Base-by-base conservation (phyloP, 1,140 invertebrate species). In the Himalopsyche phryganea region DNA sequence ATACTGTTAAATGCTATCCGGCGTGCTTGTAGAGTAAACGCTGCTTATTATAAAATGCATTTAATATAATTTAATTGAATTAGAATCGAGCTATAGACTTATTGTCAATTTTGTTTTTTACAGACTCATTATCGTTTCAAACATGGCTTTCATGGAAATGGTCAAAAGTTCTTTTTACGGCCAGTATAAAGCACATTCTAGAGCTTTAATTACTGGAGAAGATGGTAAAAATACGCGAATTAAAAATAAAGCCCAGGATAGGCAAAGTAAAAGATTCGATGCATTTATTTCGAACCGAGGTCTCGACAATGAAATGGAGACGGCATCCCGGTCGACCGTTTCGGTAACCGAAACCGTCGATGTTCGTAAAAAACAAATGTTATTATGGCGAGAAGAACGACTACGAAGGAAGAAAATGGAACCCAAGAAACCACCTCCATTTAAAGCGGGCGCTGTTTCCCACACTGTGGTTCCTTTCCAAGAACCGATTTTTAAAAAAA, bases 391-490 rank as follows among this genome's bases (percentile, higher is more conserved):
- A 57, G 66, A 60, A n/a, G 70, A 74, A 15, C 67, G 63, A 1
- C 46, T 69, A 10, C 53, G 60, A 2, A 65, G 58, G 10, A 74
- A 68, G 33, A 61, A 67, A 20, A 0, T 68, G 3, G 58, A 67
- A 42, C 28, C 50, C 0, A 66, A 61, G 6, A 71, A 69, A 14
- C 73, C 72, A 20, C 74, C 70, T 4, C 61, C 64, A 0, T 78
- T 77, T 38, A 71, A 73, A 66, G 72, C 72, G 6, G 74, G 76
- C 0, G 18, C 74, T 11, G 69, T 71, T 0, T 72, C 70, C 42
- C 73, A 77, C 46, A 46, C 6, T 13, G n/a, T 45, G 2, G 44
- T 51, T 35, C 58, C 50, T 19, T 41, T 52, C 46, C 51, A 55
- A 50, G 59, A 61, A 15, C 28, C 44, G 23, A 42, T 51, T 13